Base-by-base conservation (phyloP, 2,797 vertebrate species). In the Manis javanica region DNA sequence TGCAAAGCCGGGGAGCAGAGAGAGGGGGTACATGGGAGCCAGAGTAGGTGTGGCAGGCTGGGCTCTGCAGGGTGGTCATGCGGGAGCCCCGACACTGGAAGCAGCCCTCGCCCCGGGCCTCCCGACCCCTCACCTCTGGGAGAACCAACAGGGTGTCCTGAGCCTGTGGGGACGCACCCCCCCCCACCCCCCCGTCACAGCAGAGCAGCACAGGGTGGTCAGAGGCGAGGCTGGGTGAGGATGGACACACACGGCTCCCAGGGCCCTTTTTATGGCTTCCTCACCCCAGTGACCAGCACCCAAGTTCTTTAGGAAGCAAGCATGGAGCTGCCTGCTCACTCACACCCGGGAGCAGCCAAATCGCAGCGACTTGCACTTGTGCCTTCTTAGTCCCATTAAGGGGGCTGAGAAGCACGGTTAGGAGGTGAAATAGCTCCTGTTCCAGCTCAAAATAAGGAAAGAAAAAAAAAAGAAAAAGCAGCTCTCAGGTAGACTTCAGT, bases 311-410 rank as follows among this genome's bases (percentile, higher is more conserved):
- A 55, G 55, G 75, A 24, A 55, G 51, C 13, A 13, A 23, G 55
- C 23, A 53, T 2, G 13, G 75, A 53, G 14, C 75, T 24, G 10
- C 13, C 5, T 53, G 18, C 23, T 55, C n/a, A 34, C 34, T 55
- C n/a, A 78, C 21, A 13, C 1, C 0, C 6, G 14, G 8, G 19
- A 21, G 74, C 19, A 3, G 74, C 21, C 51, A 1, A 78, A 55
- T n/a, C n/a, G 16, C 1, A 11, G 26, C 3, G 26, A 31, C 7
- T 1, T 11, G n/a, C 51, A 21, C 5, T 26, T 5, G 26, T 26
- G 13, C 21, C n/a, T 37, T 24, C n/a, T 78, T 5, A 1, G 75
- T n/a, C 51, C 7, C 13, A 6, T 37, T 5, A 21, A 23, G 23
- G 51, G 21, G 51, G 24, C 31, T 19, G 21, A 13, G 16, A 64